These are phyloP conservation scores for Cecidostiba fungosa DNA, from an alignment of 2,888 invertebrate species.

Conservation along the genomic window DNA sequence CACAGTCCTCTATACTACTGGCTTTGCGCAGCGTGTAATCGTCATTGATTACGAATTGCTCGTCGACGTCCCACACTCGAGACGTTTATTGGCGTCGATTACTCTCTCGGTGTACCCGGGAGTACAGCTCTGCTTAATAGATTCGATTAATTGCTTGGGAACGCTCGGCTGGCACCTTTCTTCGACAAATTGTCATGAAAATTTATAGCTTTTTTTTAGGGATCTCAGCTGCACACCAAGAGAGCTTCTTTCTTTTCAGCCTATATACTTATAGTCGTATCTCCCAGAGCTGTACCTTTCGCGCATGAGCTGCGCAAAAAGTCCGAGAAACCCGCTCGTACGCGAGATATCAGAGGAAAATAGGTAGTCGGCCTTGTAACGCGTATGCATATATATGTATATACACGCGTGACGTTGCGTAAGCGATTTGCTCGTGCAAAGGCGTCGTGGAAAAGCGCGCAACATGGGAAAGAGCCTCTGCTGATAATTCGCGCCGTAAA, in stretches of 20 bases:
- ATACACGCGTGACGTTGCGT: background rate
- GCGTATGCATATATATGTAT: background rate
- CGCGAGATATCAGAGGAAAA: constrained; percentile 12
- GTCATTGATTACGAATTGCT: constrained; percentile 18
- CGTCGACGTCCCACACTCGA: background rate
- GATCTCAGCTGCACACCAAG: too few species aligned
- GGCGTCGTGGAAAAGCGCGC: background rate
- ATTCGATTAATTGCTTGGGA: constrained; percentile 11
- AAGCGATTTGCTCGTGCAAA: constrained; percentile 1
- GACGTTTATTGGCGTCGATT: background rate
- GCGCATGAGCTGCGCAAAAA: too few species aligned
- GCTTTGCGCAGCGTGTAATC: constrained; percentile 10
- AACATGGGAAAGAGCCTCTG: background rate
- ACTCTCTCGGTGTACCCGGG: background rate
- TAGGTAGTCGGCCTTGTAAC: background rate
- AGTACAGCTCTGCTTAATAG: background rate
- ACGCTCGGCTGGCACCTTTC: background rate
- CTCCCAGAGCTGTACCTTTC: background rate
- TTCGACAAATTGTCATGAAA: background rate
- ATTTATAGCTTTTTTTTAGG: background rate
- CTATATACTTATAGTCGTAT: background rate
- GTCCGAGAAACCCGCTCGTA: background rate
- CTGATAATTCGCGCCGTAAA: background rate
- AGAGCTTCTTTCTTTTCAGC: background rate
- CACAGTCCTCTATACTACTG: background rate